A percentile compares a stretch with the other conserved stretches of the same genome.
Evolutionary conservation across 2,797 vertebrate species (phyloP).

Genomic region (Astyanax mexicanus): DNA sequence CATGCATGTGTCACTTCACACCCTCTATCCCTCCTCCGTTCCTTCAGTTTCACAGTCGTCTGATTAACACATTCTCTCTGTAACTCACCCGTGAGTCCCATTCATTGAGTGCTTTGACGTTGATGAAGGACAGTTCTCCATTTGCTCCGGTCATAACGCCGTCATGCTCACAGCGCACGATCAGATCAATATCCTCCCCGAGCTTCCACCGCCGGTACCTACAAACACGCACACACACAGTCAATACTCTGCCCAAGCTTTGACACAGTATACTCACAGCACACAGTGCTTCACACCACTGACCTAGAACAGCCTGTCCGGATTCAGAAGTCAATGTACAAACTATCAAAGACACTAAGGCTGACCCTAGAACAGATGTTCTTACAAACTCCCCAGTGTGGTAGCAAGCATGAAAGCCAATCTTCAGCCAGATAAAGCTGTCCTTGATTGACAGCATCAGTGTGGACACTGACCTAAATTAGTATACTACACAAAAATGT

Average conservation of each 20-base stretch:
- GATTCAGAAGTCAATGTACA: too few species aligned
- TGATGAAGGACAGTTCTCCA: conserved; percentile 97
- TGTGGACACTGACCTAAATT: too few species aligned
- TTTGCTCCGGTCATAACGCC: conserved; percentile 97
- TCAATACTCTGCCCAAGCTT: not conserved
- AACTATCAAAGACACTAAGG: not conserved
- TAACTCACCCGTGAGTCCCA: conserved; percentile 96
- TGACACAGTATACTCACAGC: not conserved
- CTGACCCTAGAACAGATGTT: not conserved
- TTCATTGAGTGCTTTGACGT: conserved; percentile 97
- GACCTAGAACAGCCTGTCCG: not conserved
- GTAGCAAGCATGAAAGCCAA: too few species aligned
- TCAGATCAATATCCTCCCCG: conserved; percentile 97
- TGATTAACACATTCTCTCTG: not conserved
- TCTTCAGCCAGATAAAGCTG: too few species aligned
- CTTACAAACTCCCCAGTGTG: not conserved
- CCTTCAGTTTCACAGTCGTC: not conserved
- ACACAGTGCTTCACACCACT: not conserved
- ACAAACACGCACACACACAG: not conserved
- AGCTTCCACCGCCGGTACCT: conserved; percentile 98
- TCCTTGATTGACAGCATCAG: too few species aligned
- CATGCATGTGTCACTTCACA: not conserved
- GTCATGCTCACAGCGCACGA: conserved; percentile 96
- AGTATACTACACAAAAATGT: too few species aligned
- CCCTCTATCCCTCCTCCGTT: not conserved